phyloP scores from a whole-genome alignment of 1,140 invertebrate genomes.

The Drosophila seguyi region DNA sequence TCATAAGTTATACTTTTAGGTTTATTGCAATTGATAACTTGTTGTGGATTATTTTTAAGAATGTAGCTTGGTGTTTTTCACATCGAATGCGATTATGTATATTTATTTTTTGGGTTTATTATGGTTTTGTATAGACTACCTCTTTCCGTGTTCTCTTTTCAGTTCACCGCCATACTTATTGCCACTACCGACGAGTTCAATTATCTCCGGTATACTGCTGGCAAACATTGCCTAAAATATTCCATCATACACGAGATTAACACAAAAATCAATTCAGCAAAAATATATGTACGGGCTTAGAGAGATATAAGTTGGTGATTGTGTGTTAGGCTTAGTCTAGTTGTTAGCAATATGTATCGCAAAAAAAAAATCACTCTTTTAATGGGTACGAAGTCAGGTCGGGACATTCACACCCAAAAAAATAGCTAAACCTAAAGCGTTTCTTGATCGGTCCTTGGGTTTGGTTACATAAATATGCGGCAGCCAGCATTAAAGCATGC shows the following conservation, averaged over 20 bases:
- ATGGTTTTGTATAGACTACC: slow-evolving; percentile 88
- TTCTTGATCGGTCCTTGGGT: slow-evolving; percentile 18
- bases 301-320: slow-evolving; percentile 31
- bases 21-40: slow-evolving; percentile 48
- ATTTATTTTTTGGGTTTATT: slow-evolving; percentile 51
- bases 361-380: slow-evolving; percentile 7
- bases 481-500: slow-evolving; percentile 83
- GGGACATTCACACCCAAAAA: slow-evolving; percentile 60
- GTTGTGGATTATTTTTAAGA: slow-evolving; percentile 51
- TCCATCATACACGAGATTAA: slow-evolving; percentile 62
- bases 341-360: slow-evolving; percentile 37
- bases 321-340: slow-evolving; percentile 56
- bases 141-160: slow-evolving; percentile 99
- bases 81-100: slow-evolving; percentile 58
- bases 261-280: slow-evolving; percentile 67
- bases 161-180: slow-evolving; percentile 99
- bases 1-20: slow-evolving; percentile 42
- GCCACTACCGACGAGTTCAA: slow-evolving; percentile 98
- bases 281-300: slow-evolving; percentile 51
- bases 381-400: slow-evolving; percentile 40
- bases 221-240: slow-evolving; percentile 97
- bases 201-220: slow-evolving; percentile 99
- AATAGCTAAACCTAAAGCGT: slow-evolving; percentile 59
- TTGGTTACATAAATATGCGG: slow-evolving; percentile 61
- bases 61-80: slow-evolving; percentile 63